Evolutionary conservation across 2,888 invertebrate species (phyloP).

Genomic region (Uloborus plumipes): DNA sequence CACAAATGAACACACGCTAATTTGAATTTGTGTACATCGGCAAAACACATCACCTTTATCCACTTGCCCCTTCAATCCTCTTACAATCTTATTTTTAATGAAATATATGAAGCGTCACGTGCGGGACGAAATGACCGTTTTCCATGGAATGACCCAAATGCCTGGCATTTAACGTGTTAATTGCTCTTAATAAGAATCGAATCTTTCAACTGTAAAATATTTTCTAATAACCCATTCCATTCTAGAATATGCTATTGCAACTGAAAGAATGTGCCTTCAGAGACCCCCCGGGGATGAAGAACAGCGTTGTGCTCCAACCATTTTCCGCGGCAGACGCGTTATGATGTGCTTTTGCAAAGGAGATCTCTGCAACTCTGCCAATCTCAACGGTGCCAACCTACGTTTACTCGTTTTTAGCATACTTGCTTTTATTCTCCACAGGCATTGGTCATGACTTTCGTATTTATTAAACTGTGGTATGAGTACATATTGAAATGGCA

Average conservation of each 20-base stretch:
- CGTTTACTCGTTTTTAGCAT: neutral
- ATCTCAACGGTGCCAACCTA: neutral
- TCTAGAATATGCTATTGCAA: conserved; percentile 87
- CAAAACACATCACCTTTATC: too few species aligned
- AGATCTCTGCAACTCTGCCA: conserved; percentile 82
- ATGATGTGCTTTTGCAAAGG: conserved; percentile 93
- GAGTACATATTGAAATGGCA: too few species aligned
- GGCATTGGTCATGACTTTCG: conserved; percentile 15
- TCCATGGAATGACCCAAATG: too few species aligned
- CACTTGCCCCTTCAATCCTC: too few species aligned
- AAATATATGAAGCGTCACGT: too few species aligned
- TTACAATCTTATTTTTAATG: too few species aligned
- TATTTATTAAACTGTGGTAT: neutral
- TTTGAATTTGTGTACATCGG: too few species aligned
- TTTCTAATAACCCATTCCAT: conserved; percentile 67
- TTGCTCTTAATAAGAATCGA: too few species aligned
- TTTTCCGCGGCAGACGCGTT: conserved; percentile 78
- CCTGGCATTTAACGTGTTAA: too few species aligned
- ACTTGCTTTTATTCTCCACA: conserved; percentile 1
- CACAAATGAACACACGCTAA: too few species aligned
- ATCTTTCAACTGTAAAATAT: too few species aligned
- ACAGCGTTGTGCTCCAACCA: conserved; percentile 89
- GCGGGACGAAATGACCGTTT: too few species aligned
- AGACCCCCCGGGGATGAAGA: conserved; percentile 89
- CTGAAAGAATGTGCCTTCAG: conserved; percentile 88